A percentile compares a stretch with the other conserved stretches of the same genome.
These are phyloP conservation scores for Stictocephala bisonia DNA, from an alignment of 2,888 invertebrate genomes.

Conservation along the genomic window DNA sequence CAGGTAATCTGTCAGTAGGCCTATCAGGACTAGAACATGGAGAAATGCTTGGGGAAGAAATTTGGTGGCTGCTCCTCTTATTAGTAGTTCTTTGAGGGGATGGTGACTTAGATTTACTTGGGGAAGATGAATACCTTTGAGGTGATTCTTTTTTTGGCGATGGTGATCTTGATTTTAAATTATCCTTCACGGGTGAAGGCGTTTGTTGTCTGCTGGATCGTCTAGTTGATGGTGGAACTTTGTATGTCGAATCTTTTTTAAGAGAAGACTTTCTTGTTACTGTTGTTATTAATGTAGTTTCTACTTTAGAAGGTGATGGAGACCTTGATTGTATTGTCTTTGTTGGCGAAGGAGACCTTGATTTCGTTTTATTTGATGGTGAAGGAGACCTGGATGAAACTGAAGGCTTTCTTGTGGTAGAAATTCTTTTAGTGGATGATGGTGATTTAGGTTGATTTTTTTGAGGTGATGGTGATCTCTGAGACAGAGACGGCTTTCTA, in stretches of 20 bases:
- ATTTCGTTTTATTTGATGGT: neutral
- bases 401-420: neutral
- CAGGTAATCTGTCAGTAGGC: constrained; percentile 64
- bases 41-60: constrained; percentile 54
- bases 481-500: neutral
- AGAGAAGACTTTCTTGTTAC: constrained; percentile 9
- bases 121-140: constrained; percentile 18
- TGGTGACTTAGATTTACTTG: constrained; percentile 2
- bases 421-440: neutral
- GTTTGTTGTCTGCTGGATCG: neutral
- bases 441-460: constrained; percentile 4
- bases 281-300: too few relatives aligned
- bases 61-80: neutral
- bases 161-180: constrained; percentile 26
- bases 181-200: neutral
- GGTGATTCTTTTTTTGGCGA: constrained; percentile 42
- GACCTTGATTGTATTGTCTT: constrained; percentile 23
- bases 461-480: constrained; percentile 16
- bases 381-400: neutral
- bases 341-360: neutral
- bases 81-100: constrained; percentile 12
- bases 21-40: constrained; percentile 59
- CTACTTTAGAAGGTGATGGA: neutral
- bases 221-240: neutral
- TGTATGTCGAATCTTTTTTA: constrained; percentile 34